Conservation (phyloP, 2,797 vertebrate species). For the Onychomys leucogaster region DNA sequence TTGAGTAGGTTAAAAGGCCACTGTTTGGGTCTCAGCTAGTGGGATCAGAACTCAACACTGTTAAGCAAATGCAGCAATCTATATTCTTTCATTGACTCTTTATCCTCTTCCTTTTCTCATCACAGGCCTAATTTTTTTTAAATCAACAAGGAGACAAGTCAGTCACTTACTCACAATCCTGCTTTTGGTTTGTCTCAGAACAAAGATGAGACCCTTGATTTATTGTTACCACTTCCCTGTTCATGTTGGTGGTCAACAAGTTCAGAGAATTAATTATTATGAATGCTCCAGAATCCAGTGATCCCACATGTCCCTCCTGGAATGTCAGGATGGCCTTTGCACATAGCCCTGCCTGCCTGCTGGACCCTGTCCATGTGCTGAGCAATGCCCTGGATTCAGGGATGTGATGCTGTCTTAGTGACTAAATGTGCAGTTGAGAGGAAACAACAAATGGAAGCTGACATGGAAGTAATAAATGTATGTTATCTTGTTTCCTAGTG, state of each 20-base stretch:
- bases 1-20: not conserved
- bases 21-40: not conserved
- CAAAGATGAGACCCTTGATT: not conserved
- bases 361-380: not conserved
- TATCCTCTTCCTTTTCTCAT: not conserved
- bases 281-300: not conserved
- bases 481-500: not conserved
- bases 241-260: not conserved
- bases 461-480: not conserved
- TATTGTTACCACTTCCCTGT: not conserved
- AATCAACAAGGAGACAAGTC: not conserved
- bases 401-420: not conserved
- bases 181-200: not conserved
- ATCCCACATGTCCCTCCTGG: not conserved
- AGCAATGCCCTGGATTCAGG: not conserved
- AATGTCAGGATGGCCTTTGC: not conserved
- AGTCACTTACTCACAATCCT: not conserved
- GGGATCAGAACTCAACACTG: not conserved
- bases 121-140: not conserved
- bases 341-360: not conserved
- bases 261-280: not conserved
- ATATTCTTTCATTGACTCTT: not conserved
- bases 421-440: not conserved
- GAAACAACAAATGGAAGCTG: not conserved
- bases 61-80: not conserved